These are phyloP conservation scores for Neocrepidodera transversa DNA, from an alignment of 2,888 invertebrate genomes.

Conservation along the genomic window DNA sequence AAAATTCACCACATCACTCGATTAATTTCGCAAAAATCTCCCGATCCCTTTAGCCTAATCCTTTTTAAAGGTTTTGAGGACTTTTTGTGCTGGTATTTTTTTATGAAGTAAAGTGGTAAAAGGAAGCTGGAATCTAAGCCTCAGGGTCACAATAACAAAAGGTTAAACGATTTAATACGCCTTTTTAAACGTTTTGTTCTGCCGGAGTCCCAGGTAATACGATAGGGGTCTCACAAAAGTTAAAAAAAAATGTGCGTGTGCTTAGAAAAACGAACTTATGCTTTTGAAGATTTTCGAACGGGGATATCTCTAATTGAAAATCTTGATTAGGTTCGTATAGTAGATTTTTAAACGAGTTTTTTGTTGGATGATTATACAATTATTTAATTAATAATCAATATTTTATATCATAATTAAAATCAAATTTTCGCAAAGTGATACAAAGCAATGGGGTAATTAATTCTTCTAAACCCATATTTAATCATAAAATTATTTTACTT, in stretches of 20 bases:
- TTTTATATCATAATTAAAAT: too few species aligned
- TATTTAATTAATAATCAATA: too few species aligned
- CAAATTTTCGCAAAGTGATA: too few species aligned
- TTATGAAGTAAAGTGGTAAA: slow-evolving; percentile 39
- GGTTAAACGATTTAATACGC: slow-evolving; percentile 53
- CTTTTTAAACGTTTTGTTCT: slow-evolving; percentile 49
- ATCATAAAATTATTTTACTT: too few species aligned
- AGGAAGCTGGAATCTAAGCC: slow-evolving; percentile 38
- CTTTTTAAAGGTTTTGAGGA: slow-evolving; percentile 32
- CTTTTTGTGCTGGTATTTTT: slow-evolving; percentile 35
- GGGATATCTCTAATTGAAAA: slow-evolving; percentile 32
- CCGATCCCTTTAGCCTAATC: slow-evolving; percentile 37
- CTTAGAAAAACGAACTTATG: slow-evolving; percentile 22
- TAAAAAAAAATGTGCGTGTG: slow-evolving; percentile 39
- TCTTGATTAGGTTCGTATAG: slow-evolving; percentile 26
- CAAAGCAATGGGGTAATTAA: too few species aligned
- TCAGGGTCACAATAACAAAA: slow-evolving; percentile 45
- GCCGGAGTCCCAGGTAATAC: slow-evolving; percentile 45
- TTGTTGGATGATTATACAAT: too few species aligned
- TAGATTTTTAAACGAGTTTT: slow-evolving; percentile 4
- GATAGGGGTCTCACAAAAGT: slow-evolving; percentile 39
- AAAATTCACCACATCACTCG: slow-evolving; percentile 29
- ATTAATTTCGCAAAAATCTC: slow-evolving; percentile 38
- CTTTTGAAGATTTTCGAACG: slow-evolving; percentile 25
- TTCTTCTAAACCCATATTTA: too few species aligned